Evolutionary conservation across 2,113 vertebrate genomes (phyloP), one percentile per base, ranked within the genome.

Genomic region (Xerus inauris): DNA sequence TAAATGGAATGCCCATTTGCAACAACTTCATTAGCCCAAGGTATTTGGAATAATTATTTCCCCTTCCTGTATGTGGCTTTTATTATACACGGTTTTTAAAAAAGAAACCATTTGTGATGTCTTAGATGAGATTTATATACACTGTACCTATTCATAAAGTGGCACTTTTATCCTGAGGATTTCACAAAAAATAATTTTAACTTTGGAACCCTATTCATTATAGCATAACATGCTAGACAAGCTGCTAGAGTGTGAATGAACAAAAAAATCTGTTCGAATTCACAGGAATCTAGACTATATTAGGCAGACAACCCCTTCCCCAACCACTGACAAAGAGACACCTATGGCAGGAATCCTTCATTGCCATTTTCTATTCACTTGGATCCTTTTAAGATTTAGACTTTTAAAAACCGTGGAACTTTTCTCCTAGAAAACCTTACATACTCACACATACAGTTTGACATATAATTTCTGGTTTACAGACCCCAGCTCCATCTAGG

Each of bases 101-200:
- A 77, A 80, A 49, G 20, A 90, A 94, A 45, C 13, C 12, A 85
- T 22, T 38, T 87, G 81, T 83, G 81, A 76, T 28, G 30, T 22
- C 73, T 75, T 67, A 92, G 91, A 71, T 92, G 88, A 92, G 90
- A 87, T 76, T 72, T 90, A 90, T 62, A 92, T 47, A 71, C 32
- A 73, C 35, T 57, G 8, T 45, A 92, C 35, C 84, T 92, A 97
- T 51, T 88, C 80, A 69, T 80, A 93, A 95, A 80, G 84, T 79
- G 30, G 51, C 40, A 93, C 62, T 89, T 77, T 57, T 90, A 71
- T 22, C 81, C 64, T 73, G 28, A 87, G 71, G 57, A 95, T 90
- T 95, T 82, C 86, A 82, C 76, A 90, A 57, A 91, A 89, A 92
- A 76, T 49, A 89, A 87, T 75, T 95, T 82, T 96, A 96, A 88